Evolutionary conservation across 37 sponge, comb jelly and placozoan genomes (phyloP), one percentile per base, ranked within the genome.

Genomic region (Amphimedon queenslandica): DNA sequence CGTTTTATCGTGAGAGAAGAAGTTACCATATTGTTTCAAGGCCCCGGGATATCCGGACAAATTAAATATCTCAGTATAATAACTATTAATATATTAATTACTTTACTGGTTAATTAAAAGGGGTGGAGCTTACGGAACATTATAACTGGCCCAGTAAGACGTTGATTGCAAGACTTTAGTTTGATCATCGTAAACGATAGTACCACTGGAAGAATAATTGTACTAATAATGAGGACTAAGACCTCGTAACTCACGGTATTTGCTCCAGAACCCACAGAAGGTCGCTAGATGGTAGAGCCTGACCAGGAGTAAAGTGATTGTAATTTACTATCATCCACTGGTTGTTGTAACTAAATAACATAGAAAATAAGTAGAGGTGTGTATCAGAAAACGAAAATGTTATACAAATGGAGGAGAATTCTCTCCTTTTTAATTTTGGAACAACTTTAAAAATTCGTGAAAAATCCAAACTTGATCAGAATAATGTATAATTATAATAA

Each of bases 311-410:
- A 57, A 98, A 94, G 58, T 65, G 66, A 27, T 98, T 98, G 73
- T 94, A 98, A 61, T 98, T 95, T 16, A 92, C 72, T 13, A 98
- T 72, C 99, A 98, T 98, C 99, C 99, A 98, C 82, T 98, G 84
- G 57, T 92, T 92, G 66, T 92, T 92, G 75, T 92, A 89, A 6
- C 84, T 83, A 71, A 25, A n/a, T n/a, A n/a, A n/a, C n/a, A n/a
- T n/a, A n/a, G n/a, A n/a, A n/a, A n/a, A n/a, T n/a, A n/a, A n/a
- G n/a, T n/a, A n/a, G n/a, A n/a, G n/a, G n/a, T n/a, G n/a, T n/a
- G n/a, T n/a, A n/a, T n/a, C n/a, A n/a, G n/a, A n/a, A n/a, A n/a
- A n/a, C n/a, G n/a, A n/a, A n/a, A n/a, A n/a, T n/a, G n/a, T n/a
- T n/a, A n/a, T n/a, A n/a, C n/a, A n/a, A n/a, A n/a, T n/a, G n/a